Conservation (phyloP, 2,113 vertebrate genomes). For the Sigmodon hispidus region DNA sequence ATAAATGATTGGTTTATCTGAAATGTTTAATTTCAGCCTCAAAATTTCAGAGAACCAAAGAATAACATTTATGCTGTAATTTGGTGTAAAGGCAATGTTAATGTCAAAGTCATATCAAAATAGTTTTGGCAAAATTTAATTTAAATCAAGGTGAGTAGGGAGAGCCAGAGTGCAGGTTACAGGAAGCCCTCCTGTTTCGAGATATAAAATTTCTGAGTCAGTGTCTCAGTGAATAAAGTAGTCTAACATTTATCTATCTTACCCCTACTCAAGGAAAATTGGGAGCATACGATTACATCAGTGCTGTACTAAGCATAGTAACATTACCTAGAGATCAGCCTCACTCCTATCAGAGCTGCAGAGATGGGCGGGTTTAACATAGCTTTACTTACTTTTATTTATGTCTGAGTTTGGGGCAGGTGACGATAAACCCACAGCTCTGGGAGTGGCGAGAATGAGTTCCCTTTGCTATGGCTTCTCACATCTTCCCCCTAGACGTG, state of each 20-base stretch:
- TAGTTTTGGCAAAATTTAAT: slow-evolving; percentile 16
- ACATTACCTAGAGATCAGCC: not conserved
- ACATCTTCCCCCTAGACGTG: slow-evolving; percentile 34
- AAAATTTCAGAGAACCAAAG: not conserved
- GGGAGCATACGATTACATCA: not conserved
- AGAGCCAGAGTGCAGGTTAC: not conserved
- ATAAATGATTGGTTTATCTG: not conserved
- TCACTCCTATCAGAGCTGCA: not conserved
- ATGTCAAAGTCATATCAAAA: not conserved
- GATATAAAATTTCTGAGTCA: not conserved
- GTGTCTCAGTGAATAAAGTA: not conserved
- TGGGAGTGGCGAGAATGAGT: accelerated
- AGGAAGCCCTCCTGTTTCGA: not conserved
- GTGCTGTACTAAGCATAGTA: not conserved
- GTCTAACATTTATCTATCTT: not conserved
- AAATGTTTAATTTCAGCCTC: slow-evolving; percentile 28
- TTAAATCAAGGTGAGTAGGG: not conserved
- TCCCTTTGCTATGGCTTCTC: not conserved
- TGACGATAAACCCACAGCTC: not conserved
- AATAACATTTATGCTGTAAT: not conserved
- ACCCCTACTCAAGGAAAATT: not conserved
- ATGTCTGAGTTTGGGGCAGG: slow-evolving; percentile 1
- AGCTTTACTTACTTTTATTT: not conserved
- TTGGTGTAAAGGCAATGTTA: not conserved
- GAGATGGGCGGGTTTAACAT: not conserved